Evolutionary conservation across 1,140 invertebrate species (phyloP).

Genomic region (Laupala kohalensis): DNA sequence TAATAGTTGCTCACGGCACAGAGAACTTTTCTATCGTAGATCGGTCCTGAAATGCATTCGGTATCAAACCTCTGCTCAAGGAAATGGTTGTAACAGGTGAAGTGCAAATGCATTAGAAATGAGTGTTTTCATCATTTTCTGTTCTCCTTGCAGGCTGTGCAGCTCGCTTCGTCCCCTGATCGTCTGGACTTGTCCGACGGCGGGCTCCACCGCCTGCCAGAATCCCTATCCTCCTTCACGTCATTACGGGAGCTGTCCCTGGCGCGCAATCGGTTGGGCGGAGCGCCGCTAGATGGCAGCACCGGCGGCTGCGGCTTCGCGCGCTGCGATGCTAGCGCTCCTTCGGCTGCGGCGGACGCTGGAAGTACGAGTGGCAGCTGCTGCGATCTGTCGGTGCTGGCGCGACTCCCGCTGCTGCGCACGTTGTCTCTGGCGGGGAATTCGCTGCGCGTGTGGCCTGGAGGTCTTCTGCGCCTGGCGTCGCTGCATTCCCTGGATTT

Average conservation of each 20-base stretch:
- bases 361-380: conserved; percentile 17
- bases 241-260: conserved; percentile 37
- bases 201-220: conserved; percentile 26
- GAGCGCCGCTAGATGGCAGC: no score
- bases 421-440: conserved; percentile 43
- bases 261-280: conserved; percentile 34
- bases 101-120: no score
- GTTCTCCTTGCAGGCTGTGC: conserved; percentile 28
- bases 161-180: conserved; percentile 21
- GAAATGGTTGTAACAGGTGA: no score
- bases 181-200: conserved; percentile 30
- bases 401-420: conserved; percentile 36
- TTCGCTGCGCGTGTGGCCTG: conserved; percentile 39
- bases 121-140: no score
- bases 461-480: conserved; percentile 34
- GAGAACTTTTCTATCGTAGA: no score
- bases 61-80: no score
- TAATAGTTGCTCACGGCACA: no score
- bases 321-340: no score
- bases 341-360: no score
- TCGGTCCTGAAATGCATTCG: no score
- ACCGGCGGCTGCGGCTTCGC: no score
- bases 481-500: conserved; percentile 46
- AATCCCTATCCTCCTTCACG: conserved; percentile 27
- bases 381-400: conserved; percentile 26